Evolutionary conservation across 1,140 invertebrate species (phyloP), one percentile per base, ranked within the genome.

Genomic region (Zaprionus ghesquierei): DNA sequence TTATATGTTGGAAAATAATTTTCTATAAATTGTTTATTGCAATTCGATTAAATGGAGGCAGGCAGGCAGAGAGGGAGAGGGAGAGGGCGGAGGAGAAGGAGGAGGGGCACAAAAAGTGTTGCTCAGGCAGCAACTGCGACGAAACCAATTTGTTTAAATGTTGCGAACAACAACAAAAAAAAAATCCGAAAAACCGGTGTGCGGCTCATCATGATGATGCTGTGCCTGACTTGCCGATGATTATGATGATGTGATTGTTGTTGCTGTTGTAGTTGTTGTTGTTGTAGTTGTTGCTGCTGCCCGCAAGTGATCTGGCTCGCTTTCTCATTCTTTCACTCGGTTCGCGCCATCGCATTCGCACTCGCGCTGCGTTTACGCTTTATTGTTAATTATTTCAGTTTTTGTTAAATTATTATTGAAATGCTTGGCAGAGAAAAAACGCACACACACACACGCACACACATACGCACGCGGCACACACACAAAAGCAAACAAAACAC

Each of bases 381-480:
- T 70, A 59, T 87, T 87, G 82, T 84, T 87, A 89, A 89, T 89
- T 87, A 89, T 89, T 89, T 89, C 65, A 77, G 76, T 82, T 89
- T 79, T 86, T 87, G 84, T 79, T 89, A 77, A 79, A 87, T 84
- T 75, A 76, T 76, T 72, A 89, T 87, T 89, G 61, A 87, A 87
- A 89, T 84, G 79, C 81, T 84, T 87, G 75, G 78, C 65, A 62
- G 69, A 62, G 73, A 60, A 46, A 69, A 69, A 70, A 18, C 60
- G 41, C 38, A 44, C n/a, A 62, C 60, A 27, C 59, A 54, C 54
- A 41, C 31, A 56, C 18, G 41, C 35, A 15, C 66, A 25, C 56
- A 31, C 65, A 69, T 27, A 69, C 60, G 22, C 68, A 49, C 55
- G 1, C 33, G 4, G 33, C 35, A 49, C 31, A 53, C n/a, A 58